Conservation (phyloP, 2,888 invertebrate genomes). For the Achlya flavicornis region DNA sequence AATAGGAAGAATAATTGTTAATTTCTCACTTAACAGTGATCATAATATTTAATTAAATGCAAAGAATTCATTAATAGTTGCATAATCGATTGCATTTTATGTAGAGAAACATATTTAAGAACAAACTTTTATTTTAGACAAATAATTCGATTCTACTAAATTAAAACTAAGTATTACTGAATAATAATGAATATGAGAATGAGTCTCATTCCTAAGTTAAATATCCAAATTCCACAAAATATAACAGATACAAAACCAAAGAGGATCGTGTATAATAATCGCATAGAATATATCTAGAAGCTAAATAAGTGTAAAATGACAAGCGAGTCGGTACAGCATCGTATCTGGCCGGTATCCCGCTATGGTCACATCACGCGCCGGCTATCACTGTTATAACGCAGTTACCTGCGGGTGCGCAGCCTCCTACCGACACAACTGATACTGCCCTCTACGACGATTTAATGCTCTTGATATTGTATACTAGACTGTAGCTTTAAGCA, state of each 20-base stretch:
- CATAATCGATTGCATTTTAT: too few relatives aligned
- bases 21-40: neutral
- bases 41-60: neutral
- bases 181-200: too few relatives aligned
- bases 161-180: too few relatives aligned
- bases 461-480: slow-evolving; percentile 49
- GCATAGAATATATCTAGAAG: slow-evolving; percentile 22
- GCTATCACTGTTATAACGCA: slow-evolving; percentile 76
- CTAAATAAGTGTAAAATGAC: slow-evolving; percentile 53
- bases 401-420: slow-evolving; percentile 60
- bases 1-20: slow-evolving; percentile 22
- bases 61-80: too few relatives aligned
- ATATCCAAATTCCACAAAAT: neutral
- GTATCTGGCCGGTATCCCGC: slow-evolving; percentile 52
- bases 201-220: neutral
- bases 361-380: slow-evolving; percentile 77
- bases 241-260: neutral
- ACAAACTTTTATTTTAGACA: too few relatives aligned
- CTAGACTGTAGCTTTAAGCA: neutral
- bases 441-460: slow-evolving; percentile 41
- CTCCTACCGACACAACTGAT: slow-evolving; percentile 51
- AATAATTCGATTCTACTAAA: too few relatives aligned
- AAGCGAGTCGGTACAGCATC: slow-evolving; percentile 34
- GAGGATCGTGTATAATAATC: neutral
- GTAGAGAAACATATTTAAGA: too few relatives aligned